Base-by-base conservation (phyloP, 2,888 invertebrate species). In the Macropis europaea region DNA sequence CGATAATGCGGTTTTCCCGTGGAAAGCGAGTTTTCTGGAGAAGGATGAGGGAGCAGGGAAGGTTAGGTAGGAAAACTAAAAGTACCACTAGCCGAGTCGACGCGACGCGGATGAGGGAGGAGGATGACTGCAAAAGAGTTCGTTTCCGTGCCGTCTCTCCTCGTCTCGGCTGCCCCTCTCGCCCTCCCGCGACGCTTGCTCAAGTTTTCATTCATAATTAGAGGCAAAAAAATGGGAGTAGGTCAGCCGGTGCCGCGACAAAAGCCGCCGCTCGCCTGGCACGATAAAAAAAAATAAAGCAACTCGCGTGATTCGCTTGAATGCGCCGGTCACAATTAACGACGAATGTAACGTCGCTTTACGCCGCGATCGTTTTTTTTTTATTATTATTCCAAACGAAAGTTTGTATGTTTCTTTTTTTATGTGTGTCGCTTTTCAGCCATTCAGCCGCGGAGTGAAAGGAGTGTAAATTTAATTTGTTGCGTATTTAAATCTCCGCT, bases 161-260 rank as follows among this genome's bases (percentile, higher is more conserved):
- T 2, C 24, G 15, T 24, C 15, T 26, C 6, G 5, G n/a, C n/a
- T n/a, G n/a, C n/a, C n/a, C n/a, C n/a, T n/a, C n/a, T n/a, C n/a
- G n/a, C n/a, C 28, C 9, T 36, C n/a, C 34, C 30, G 9, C 64
- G 38, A 38, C 69, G 61, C 71, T 71, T 73, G 59, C 76, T 81
- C 82, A 82, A 81, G 83, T 87, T 88, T 88, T 86, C 88, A 89
- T 88, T 89, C 88, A 87, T 88, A 88, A 88, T 88, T 88, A 88
- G 86, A 87, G 86, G 82, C 84, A 82, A 19, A 50, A 30, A 30
- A 36, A 52, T 34, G 68, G 15, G 59, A 69, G 52, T 69, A 52
- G 69, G 69, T 66, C 69, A 66, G 50, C 2, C 28, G 64, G 40
- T 32, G 32, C n/a, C 30, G 47, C 45, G 24, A 52, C 60, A 43